phyloP scores from a whole-genome alignment of 2,888 invertebrate genomes.

The Acrobasis consociella region DNA sequence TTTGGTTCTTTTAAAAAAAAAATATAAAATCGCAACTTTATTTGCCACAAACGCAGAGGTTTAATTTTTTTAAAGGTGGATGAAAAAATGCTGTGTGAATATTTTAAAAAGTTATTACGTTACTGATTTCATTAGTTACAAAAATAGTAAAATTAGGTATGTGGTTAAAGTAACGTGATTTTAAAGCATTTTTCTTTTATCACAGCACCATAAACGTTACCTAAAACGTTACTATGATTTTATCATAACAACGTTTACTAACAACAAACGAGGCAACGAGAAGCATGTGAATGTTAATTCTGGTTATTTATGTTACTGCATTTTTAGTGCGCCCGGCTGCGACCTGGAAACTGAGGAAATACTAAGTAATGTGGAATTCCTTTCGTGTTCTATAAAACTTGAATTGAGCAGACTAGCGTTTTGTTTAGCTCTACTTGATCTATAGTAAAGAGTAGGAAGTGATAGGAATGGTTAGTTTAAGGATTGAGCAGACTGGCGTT shows the following conservation, averaged over 20 bases:
- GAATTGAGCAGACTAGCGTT: slow-evolving; percentile 9
- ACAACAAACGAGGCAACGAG: slow-evolving; percentile 26
- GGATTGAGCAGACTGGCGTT: slow-evolving; percentile 11
- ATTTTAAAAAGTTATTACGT: no score
- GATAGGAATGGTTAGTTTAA: no score
- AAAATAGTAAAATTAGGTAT: no score
- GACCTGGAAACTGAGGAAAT: slow-evolving; percentile 37
- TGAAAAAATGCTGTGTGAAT: no score
- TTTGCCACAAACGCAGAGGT: no score
- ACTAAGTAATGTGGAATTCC: slow-evolving; percentile 35
- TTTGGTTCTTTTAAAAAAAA: no score
- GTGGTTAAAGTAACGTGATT: no score
- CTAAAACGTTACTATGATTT: neutral
- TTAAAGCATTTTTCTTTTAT: neutral
- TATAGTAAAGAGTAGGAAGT: no score
- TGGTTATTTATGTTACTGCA: slow-evolving; percentile 34
- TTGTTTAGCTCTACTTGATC: no score
- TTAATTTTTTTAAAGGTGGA: no score
- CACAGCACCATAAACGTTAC: neutral
- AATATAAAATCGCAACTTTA: no score
- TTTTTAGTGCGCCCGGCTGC: slow-evolving; percentile 30
- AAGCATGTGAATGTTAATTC: slow-evolving; percentile 36
- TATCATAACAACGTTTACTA: slow-evolving; percentile 10
- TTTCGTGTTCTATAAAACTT: slow-evolving; percentile 24
- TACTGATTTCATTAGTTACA: no score